Evolutionary conservation across 2,888 invertebrate species (phyloP), one percentile per base, ranked within the genome.

Genomic region (Lissocephala sabroskyi): DNA sequence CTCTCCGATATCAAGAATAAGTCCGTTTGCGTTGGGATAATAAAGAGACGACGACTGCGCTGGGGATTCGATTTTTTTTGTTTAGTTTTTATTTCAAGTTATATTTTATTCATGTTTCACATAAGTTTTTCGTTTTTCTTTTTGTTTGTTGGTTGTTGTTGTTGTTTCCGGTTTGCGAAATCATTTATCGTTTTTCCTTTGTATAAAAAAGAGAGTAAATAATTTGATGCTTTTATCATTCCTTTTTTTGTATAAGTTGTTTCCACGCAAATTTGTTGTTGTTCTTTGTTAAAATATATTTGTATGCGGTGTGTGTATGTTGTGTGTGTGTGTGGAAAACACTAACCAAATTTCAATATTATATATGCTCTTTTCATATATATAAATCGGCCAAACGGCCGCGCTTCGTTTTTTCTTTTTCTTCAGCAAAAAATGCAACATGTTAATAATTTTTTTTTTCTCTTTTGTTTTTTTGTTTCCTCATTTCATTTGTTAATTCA

Each of bases 121-220:
- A 81, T 73, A 66, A 71, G 56, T 58, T 65, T 46, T 40, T n/a
- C n/a, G 26, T 30, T 41, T 41, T 41, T 17, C 17, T 29, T 16
- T 35, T 44, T 18, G 26, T 44, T 44, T 13, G 17, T 42, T 42
- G n/a, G n/a, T 26, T 33, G 55, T 54, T 60, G 48, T 52, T 51
- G 52, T 51, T 45, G 63, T 75, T 65, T 66, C 56, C 63, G 71
- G 65, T 63, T 64, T n/a, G n/a, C n/a, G n/a, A n/a, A n/a, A n/a
- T n/a, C n/a, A n/a, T n/a, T n/a, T n/a, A n/a, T n/a, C n/a, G n/a
- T 57, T 49, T 70, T 65, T 61, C 62, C 56, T 66, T 80, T 79
- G 79, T 80, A 81, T 80, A 80, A 81, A 80, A 80, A 81, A 80
- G n/a, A n/a, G 73, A 74, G 68, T 68, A 79, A 77, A 77, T 73